These are phyloP conservation scores for Channallabes apus DNA, from an alignment of 2,797 vertebrate genomes.

Conservation along the genomic window DNA sequence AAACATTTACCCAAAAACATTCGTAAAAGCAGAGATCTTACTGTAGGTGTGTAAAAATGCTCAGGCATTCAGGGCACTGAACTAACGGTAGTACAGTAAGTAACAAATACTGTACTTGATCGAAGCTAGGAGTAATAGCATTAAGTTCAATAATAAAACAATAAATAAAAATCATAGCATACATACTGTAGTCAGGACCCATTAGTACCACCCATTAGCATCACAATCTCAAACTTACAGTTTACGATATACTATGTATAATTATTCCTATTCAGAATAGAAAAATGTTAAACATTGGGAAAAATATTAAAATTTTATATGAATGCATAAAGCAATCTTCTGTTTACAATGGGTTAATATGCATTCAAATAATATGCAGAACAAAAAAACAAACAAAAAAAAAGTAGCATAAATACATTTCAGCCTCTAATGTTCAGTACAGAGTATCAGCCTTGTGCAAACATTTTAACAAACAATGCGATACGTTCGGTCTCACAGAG, in stretches of 20 bases:
- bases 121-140: not conserved
- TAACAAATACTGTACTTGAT: not conserved
- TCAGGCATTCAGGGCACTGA: not conserved
- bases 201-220: not conserved
- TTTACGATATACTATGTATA: not conserved
- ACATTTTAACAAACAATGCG: not conserved
- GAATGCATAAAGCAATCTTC: not conserved
- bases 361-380: not conserved
- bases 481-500: not conserved
- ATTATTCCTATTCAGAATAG: not conserved
- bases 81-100: not conserved
- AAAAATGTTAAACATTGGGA: not conserved
- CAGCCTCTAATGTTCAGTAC: not conserved
- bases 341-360: not conserved
- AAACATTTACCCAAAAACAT: not conserved
- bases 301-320: not conserved
- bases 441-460: not conserved
- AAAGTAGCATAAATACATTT: not conserved
- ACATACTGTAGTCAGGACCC: too few species aligned
- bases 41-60: not conserved
- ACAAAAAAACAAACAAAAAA: not conserved
- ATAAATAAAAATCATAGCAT: not conserved
- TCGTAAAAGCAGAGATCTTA: not conserved
- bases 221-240: not conserved
- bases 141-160: not conserved